phyloP scores from a whole-genome alignment of 23 tunicate genomes.

The Aplidium turbinatum region DNA sequence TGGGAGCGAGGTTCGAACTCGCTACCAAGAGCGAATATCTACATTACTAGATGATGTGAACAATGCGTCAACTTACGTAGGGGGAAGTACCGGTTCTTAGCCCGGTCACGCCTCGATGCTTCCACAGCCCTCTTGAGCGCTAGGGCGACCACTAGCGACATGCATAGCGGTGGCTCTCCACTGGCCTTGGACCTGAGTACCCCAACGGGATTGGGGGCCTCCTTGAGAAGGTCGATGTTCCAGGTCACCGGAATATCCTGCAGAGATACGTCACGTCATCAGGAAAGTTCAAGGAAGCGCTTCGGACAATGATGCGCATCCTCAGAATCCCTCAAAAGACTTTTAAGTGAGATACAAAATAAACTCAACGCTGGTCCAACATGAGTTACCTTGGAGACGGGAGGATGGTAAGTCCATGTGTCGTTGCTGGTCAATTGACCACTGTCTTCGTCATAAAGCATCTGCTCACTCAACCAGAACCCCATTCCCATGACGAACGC shows the following conservation, averaged over 20 bases:
- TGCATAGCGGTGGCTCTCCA: conserved; percentile 82
- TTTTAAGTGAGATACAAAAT: no score
- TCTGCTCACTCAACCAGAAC: conserved; percentile 51
- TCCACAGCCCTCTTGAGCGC: conserved; percentile 61
- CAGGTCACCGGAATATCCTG: no score
- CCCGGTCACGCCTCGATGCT: conserved; percentile 36
- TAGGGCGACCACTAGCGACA: conserved; percentile 42
- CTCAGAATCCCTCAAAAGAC: no score
- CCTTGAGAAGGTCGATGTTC: conserved; percentile 62
- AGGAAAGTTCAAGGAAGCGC: no score
- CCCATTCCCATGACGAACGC: conserved; percentile 78
- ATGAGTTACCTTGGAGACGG: conserved; percentile 53
- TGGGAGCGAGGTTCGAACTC: no score
- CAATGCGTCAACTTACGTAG: conserved; percentile 58
- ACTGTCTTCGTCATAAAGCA: conserved; percentile 34
- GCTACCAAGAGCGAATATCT: no score
- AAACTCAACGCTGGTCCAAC: no score
- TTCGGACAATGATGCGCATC: no score
- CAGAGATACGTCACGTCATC: no score
- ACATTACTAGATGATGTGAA: no score
- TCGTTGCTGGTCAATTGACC: conserved; percentile 54
- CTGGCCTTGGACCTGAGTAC: conserved; percentile 65
- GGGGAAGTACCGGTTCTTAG: conserved; percentile 14
- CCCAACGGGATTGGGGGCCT: conserved; percentile 49
- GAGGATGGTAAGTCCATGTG: conserved; percentile 81